Base-by-base conservation (phyloP, 2,113 vertebrate species). In the Elaphurus davidianus region DNA sequence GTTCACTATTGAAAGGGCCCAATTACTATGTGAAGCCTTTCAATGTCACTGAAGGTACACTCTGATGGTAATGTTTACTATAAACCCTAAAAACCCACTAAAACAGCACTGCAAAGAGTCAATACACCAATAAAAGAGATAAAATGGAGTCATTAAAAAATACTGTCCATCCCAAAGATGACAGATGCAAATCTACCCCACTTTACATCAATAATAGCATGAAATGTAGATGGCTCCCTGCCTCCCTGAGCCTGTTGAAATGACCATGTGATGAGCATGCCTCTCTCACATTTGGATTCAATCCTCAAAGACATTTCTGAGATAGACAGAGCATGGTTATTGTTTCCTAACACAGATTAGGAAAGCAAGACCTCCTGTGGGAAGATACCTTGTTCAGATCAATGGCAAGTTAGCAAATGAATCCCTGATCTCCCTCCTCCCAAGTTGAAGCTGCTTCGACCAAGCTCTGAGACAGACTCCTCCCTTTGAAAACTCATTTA, bases 401-500 rank as follows among this genome's bases (percentile, higher is more conserved):
- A 91, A 95, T 47, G 81, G 59, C 33, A 97, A 81, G n/a, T 83
- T 82, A 96, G 79, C 60, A 95, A 83, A 54, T 47, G 43, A 95
- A 89, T 78, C 55, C 33, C 30, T 28, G 23, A 52, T 90, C 62
- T 91, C 50, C 52, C 90, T 91, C n/a, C 6, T 82, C 45, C 64
- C 87, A 90, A 81, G n/a, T 47, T 14, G 33, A 87, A 97, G 45
- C n/a, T 97, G 62, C 76, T 97, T 91, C 7, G 28, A 54, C 45
- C 74, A 81, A 92, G 36, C 40, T 87, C 91, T 76, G 9, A 96
- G 82, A 93, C n/a, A 87, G 90, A 95, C 50, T 81, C 84, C 76
- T 83, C 47, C 86, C 95, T 96, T 94, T 36, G 92, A 71, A 96
- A 98, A 74, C 81, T 81, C 52, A 90, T 96, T 85, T 91, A 96